Evolutionary conservation across 2,797 vertebrate species (phyloP).

Genomic region (Coregonus suidteri): DNA sequence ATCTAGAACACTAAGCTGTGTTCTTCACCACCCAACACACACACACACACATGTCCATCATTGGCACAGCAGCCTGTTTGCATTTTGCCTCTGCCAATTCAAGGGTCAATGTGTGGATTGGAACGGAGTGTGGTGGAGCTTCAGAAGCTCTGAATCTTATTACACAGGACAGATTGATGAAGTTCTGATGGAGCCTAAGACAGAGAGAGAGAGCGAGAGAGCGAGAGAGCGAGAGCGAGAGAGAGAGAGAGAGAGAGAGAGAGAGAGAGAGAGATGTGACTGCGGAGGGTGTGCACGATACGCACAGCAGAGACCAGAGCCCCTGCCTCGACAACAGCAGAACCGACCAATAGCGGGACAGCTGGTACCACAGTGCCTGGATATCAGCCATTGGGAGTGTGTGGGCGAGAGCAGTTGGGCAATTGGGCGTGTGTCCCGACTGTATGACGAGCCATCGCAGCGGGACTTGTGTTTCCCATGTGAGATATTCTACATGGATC

Average conservation of each 20-base stretch:
- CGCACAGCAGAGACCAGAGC: neutral
- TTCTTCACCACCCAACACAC: neutral
- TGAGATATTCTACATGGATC: neutral
- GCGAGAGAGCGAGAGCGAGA: neutral
- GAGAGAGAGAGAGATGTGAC: neutral
- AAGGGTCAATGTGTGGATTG: neutral
- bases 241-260: neutral
- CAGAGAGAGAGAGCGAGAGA: neutral
- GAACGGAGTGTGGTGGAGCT: neutral
- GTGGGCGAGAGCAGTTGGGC: slow-evolving; percentile 35
- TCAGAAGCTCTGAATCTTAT: neutral
- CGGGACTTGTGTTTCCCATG: slow-evolving; percentile 12
- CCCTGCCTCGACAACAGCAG: slow-evolving; percentile 22
- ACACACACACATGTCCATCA: neutral
- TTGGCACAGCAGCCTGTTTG: neutral
- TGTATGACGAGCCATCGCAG: neutral
- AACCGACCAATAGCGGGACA: slow-evolving; percentile 48
- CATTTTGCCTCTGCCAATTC: neutral
- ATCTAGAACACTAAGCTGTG: neutral
- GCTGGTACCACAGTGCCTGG: slow-evolving; percentile 56
- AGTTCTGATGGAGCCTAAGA: neutral
- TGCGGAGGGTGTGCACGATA: neutral
- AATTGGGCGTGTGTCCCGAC: neutral
- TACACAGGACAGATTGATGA: neutral
- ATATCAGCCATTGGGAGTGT: slow-evolving; percentile 32